A percentile compares a stretch with the other conserved stretches of the same genome.
These are phyloP conservation scores for Saturnia pavonia DNA, from an alignment of 2,888 invertebrate genomes.

Conservation along the genomic window DNA sequence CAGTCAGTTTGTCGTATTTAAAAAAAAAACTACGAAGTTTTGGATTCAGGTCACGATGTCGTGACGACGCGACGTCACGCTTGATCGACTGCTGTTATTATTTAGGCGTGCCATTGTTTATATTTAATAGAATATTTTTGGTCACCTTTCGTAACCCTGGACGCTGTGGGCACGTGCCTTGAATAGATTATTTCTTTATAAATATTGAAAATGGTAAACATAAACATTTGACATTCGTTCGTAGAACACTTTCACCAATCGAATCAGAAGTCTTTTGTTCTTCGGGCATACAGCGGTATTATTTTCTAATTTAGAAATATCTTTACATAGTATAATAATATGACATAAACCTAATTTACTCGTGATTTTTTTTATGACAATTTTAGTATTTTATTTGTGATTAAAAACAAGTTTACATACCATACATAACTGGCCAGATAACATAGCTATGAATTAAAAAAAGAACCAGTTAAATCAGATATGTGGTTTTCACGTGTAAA, in stretches of 20 bases:
- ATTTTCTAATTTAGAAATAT: neutral
- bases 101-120: neutral
- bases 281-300: neutral
- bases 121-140: slow-evolving; percentile 5
- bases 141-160: slow-evolving; percentile 19
- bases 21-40: neutral
- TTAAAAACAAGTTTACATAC: no score
- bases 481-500: no score
- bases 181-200: slow-evolving; percentile 7
- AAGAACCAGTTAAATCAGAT: no score
- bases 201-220: neutral
- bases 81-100: slow-evolving; percentile 22
- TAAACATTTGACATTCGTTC: neutral
- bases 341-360: no score
- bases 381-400: no score
- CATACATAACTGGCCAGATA: no score
- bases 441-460: no score
- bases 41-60: slow-evolving; percentile 15
- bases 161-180: slow-evolving; percentile 14
- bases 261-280: neutral
- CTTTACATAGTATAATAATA: neutral
- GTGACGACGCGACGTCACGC: slow-evolving; percentile 25
- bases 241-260: neutral
- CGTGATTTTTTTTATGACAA: no score
- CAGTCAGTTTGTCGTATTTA: no score